These are phyloP conservation scores for Petrocephalus zakoni DNA, from an alignment of 2,113 vertebrate species.

Conservation along the genomic window DNA sequence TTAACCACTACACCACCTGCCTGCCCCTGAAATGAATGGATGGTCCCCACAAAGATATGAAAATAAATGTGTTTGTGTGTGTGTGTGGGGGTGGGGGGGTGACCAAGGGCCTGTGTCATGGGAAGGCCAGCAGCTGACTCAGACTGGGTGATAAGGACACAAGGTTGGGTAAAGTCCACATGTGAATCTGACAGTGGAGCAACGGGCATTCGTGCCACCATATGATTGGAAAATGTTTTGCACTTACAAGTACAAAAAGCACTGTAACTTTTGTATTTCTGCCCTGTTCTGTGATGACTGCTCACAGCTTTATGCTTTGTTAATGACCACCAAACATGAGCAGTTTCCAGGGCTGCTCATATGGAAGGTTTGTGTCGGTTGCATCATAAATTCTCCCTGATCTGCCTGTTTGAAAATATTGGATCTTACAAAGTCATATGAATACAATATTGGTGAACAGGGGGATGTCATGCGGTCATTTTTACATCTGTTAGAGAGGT, in stretches of 20 bases:
- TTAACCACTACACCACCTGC: too few species aligned
- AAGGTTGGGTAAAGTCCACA: not conserved
- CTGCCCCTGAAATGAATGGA: not conserved
- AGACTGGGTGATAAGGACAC: slow-evolving; percentile 8
- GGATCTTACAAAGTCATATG: not conserved
- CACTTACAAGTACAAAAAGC: not conserved
- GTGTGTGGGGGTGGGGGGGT: not conserved
- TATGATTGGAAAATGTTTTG: not conserved
- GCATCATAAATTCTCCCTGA: not conserved
- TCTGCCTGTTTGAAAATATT: not conserved
- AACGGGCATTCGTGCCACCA: not conserved
- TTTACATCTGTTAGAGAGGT: not conserved
- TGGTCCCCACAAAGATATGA: not conserved
- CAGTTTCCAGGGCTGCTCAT: not conserved
- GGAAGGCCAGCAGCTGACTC: slow-evolving; percentile 13
- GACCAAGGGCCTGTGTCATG: not conserved
- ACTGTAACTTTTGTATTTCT: not conserved
- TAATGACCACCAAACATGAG: not conserved
- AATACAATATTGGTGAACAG: not conserved
- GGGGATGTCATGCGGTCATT: not conserved
- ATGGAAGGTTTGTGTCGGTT: too few species aligned
- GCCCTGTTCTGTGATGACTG: not conserved
- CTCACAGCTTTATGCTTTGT: not conserved
- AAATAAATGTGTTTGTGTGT: not conserved
- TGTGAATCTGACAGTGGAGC: not conserved